A percentile compares a stretch with the other conserved stretches of the same genome.
These are phyloP conservation scores for Aporophyla nigra DNA, from an alignment of 2,888 invertebrate species.

Conservation along the genomic window DNA sequence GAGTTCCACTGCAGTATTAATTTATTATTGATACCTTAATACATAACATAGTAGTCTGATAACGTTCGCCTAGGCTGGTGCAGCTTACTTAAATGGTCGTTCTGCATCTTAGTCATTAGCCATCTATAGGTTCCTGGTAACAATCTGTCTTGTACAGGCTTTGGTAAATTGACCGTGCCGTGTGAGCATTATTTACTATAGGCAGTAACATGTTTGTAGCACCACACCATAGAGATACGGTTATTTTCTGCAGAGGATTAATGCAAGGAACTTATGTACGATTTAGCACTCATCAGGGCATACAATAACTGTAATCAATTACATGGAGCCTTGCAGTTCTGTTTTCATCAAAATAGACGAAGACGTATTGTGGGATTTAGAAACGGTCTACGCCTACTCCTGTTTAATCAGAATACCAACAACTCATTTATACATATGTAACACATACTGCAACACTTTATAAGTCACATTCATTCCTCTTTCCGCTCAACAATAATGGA, in stretches of 20 bases:
- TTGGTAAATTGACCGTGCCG: background rate
- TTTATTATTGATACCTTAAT: background rate
- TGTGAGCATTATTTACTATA: background rate
- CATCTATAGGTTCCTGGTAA: background rate
- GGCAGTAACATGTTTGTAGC: background rate
- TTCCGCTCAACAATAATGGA: constrained; percentile 30
- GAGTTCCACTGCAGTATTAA: background rate
- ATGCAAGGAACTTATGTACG: background rate
- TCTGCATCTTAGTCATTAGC: background rate
- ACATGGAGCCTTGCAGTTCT: background rate
- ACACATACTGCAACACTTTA: constrained; percentile 19
- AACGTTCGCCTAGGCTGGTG: background rate
- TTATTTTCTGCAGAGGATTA: background rate
- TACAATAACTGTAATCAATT: background rate
- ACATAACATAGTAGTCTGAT: background rate
- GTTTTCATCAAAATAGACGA: background rate
- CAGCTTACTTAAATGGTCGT: background rate
- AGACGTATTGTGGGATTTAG: background rate
- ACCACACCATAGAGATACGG: background rate
- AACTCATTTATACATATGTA: constrained; percentile 13
- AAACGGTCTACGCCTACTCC: background rate
- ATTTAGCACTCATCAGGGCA: background rate
- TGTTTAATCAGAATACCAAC: background rate
- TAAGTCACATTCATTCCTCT: constrained; percentile 35
- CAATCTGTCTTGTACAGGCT: background rate